Evolutionary conservation across 1,140 invertebrate species (phyloP).

Genomic region (Adoxophyes honmai): DNA sequence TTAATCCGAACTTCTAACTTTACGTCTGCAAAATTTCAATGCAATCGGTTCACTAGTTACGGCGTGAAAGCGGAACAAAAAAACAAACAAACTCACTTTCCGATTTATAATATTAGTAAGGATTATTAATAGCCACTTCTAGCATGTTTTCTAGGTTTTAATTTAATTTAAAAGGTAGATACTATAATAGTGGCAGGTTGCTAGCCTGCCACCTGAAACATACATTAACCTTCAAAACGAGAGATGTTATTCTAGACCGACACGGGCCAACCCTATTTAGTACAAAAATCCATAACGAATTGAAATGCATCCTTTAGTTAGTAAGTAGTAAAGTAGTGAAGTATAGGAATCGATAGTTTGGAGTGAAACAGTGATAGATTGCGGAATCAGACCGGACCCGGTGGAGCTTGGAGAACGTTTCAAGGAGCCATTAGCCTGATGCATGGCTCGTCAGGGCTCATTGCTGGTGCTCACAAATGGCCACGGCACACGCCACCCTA

Average conservation of each 20-base stretch:
- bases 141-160: too few relatives aligned
- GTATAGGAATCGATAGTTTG: background rate
- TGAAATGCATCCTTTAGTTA: background rate
- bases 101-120: too few relatives aligned
- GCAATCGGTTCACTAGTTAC: too few relatives aligned
- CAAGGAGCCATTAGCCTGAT: conserved; percentile 1
- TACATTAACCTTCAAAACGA: too few relatives aligned
- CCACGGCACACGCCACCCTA: background rate
- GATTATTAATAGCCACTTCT: too few relatives aligned
- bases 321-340: background rate
- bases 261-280: background rate
- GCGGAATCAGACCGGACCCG: background rate
- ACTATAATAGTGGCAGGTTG: too few relatives aligned
- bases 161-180: too few relatives aligned
- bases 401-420: background rate
- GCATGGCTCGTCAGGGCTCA: conserved; percentile 5
- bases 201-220: too few relatives aligned
- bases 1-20: too few relatives aligned
- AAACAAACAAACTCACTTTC: too few relatives aligned
- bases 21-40: too few relatives aligned
- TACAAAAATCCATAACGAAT: background rate
- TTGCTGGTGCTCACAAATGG: background rate
- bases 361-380: background rate
- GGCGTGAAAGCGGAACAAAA: too few relatives aligned
- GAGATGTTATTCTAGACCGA: background rate